Conservation (phyloP, 30 jellyfish, hydroid and myxozoan genomes). For the Sanderia malayensis region DNA sequence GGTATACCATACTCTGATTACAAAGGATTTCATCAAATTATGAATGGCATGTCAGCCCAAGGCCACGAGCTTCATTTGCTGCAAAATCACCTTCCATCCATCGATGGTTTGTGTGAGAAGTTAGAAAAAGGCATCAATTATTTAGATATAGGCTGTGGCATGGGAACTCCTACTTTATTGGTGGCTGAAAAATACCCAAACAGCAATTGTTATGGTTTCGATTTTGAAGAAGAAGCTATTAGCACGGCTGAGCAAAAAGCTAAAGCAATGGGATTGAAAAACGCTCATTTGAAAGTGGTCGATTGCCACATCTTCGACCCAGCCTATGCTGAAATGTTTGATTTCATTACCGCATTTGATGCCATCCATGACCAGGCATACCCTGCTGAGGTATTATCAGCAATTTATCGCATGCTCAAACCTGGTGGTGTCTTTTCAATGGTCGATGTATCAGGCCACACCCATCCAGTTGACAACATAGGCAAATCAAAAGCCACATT, state of each 20-base stretch:
- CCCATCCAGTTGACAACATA: conserved; percentile 45
- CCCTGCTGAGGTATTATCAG: conserved; percentile 39
- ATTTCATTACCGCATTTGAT: conserved; percentile 49
- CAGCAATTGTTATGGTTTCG: conserved; percentile 56
- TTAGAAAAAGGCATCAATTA: conserved; percentile 34
- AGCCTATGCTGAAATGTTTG: conserved; percentile 31
- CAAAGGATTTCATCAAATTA: conserved; percentile 25
- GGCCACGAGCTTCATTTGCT: not conserved
- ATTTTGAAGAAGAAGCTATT: conserved; percentile 31
- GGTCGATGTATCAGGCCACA: conserved; percentile 41
- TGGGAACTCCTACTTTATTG: conserved; percentile 34
- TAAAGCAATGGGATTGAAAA: conserved; percentile 13
- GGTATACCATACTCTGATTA: conserved; percentile 44
- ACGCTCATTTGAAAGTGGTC: conserved; percentile 19
- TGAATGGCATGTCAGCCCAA: conserved; percentile 4
- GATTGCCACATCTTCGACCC: conserved; percentile 25
- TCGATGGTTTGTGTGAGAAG: conserved; percentile 26
- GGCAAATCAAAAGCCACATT: conserved; percentile 16
- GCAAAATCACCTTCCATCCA: not conserved
- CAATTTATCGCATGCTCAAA: conserved; percentile 32
- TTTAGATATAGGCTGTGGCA: conserved; percentile 56
- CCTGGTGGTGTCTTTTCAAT: conserved; percentile 41
- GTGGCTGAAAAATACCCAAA: conserved; percentile 38
- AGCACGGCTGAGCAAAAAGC: conserved; percentile 17
- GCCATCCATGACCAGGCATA: conserved; percentile 61